Base-by-base conservation (phyloP, 2,113 vertebrate genomes). In the Anolis carolinensis region DNA sequence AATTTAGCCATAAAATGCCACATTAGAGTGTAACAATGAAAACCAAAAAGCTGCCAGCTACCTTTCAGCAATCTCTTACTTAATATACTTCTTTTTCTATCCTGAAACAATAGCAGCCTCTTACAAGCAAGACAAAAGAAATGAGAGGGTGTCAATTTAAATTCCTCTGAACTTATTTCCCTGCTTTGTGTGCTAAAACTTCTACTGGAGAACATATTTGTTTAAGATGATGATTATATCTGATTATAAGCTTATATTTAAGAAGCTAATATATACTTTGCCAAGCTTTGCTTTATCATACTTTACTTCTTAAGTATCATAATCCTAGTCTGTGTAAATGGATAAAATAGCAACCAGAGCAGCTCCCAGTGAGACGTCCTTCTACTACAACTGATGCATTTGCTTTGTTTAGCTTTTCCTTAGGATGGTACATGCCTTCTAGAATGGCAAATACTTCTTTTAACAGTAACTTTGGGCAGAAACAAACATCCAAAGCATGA, bases 161-260 rank as follows among this genome's bases (percentile, higher is more conserved):
- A 95, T 92, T 93, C 89, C 86, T 84, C n/a, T 87, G 87, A 92
- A 92, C 85, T 86, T 0, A 89, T 91, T 92, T 84, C 10, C 71
- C 84, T 87, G 0, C 86, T 92, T 93, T 89, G 82, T 83, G 84
- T 90, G 72, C 71, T 89, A 89, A 86, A 94, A 90, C 87, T 91
- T 92, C 91, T 91, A 84, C 82, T 85, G 81, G 91, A 48, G 87
- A 92, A 91, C 72, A n/a, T 50, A 88, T 92, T 92, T 95, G 91
- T 95, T 94, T 91, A 95, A 93, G 90, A 92, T 76, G 62, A 83
- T 93, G 82, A 81, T 95, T 84, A 94, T 90, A 94, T 95, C 92
- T 92, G 90, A 94, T 93, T 92, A 94, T 91, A 88, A 94, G 93
- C 93, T 95, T 94, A 94, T 82, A n/a, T 85, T 94, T 95, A 93